Base-by-base conservation (phyloP, 2,797 vertebrate genomes). In the Novumbra hubbsi region DNA sequence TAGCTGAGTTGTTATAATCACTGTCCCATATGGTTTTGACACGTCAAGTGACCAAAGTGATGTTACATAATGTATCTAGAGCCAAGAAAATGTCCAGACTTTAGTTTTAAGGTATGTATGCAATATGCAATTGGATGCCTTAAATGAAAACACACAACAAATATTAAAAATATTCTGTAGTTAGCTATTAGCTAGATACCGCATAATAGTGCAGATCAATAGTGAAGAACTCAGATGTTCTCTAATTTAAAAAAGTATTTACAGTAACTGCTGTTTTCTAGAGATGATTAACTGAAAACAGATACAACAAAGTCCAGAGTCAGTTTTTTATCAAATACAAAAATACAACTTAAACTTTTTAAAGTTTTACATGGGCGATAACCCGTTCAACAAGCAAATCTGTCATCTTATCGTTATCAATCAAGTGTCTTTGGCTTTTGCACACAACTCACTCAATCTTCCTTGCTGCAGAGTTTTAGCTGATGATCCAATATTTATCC, bases 251-350 rank as follows among this genome's bases (percentile, higher is more conserved):
- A 1, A 57, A 57, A 57, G 55, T 24, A 11, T 21, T 24, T 57
- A 3, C 12, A 57, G n/a, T 60, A 24, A 24, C 21, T 27, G 21
- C 55, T 24, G 17, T 60, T 45, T 45, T 45, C 34, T 12, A 45
- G 55, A 60, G 24, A 17, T 60, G 9, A 60, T 55, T 0, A 55
- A 55, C 50, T 55, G 19, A 55, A 55, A 55, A 21, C n/a, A 60
- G 21, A 24, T 60, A 60, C 55, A 60, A 60, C 55, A 27, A 60
- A 60, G 55, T 60, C 24, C 55, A 60, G 55, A 60, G 55, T 60
- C n/a, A n/a, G 19, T 21, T 55, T n/a, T 14, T 0, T 7, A 55
- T 8, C 8, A 21, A 55, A n/a, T 2, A 8, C 19, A 21, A 21
- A 9, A 55, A 55, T 55, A 55, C n/a, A n/a, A n/a, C n/a, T 21